Conservation (phyloP, 2,888 invertebrate genomes). For the Argyresthia albistria region DNA sequence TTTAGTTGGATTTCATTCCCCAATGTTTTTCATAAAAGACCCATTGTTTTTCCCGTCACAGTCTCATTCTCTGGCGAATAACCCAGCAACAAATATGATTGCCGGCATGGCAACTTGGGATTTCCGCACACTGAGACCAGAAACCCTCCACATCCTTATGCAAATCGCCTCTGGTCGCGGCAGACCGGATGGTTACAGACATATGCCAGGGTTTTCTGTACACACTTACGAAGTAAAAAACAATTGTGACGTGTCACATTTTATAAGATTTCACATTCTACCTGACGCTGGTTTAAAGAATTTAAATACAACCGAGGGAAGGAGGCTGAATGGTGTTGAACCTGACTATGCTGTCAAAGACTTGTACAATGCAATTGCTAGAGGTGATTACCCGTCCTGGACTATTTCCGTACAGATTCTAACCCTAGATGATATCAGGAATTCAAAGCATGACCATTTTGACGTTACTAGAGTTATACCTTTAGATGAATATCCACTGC, state of each 20-base stretch:
- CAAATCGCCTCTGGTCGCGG: no score
- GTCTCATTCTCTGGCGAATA: no score
- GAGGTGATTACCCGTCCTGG: not conserved
- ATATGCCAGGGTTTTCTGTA: not conserved
- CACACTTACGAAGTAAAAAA: not conserved
- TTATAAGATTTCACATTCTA: not conserved
- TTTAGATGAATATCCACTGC: constrained; percentile 53
- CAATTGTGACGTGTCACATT: not conserved
- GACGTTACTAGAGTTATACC: constrained; percentile 11
- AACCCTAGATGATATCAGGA: not conserved
- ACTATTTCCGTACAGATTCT: not conserved
- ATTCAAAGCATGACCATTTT: not conserved
- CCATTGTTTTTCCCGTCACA: no score
- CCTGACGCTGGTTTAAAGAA: not conserved
- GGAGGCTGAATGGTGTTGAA: not conserved
- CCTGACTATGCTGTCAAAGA: not conserved
- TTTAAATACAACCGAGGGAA: not conserved
- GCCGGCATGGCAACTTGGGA: no score
- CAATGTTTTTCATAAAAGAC: no score
- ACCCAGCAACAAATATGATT: no score
- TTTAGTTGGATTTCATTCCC: no score
- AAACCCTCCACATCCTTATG: no score
- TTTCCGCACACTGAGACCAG: no score
- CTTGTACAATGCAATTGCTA: not conserved
- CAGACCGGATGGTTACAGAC: no score